A percentile compares a stretch with the other conserved stretches of the same genome.
phyloP scores from a whole-genome alignment of 2,113 vertebrate species.

The Regulus satrapa region DNA sequence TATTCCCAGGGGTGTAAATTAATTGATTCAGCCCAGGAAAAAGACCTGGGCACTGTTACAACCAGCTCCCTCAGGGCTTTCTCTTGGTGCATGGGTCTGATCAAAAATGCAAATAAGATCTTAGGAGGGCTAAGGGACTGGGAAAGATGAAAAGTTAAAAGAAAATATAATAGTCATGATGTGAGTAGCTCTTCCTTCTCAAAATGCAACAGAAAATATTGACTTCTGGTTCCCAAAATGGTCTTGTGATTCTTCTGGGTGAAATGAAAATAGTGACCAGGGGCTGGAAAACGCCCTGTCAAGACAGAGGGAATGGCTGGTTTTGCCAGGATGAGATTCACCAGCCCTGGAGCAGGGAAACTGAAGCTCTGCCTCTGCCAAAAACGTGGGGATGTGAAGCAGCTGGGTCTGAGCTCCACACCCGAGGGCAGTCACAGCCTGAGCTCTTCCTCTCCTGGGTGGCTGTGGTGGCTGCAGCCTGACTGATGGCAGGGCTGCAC shows the following conservation, averaged over 20 bases:
- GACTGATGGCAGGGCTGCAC: not conserved
- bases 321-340: not conserved
- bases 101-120: constrained; percentile 52
- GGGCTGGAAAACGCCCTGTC: not conserved
- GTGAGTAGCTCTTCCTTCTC: not conserved
- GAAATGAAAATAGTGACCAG: not conserved
- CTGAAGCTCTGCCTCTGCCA: accelerated
- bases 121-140: not conserved
- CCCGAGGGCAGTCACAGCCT: accelerated
- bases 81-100: not conserved
- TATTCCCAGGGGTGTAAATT: constrained; percentile 31
- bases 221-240: not conserved
- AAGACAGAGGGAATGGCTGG: not conserved
- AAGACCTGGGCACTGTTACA: constrained; percentile 11
- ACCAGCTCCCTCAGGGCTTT: not conserved
- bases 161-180: not conserved
- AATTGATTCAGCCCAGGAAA: constrained; percentile 34
- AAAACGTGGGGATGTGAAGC: not conserved
- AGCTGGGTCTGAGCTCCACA: not conserved
- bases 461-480: not conserved
- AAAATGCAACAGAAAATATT: not conserved
- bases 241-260: not conserved
- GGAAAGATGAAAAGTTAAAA: not conserved
- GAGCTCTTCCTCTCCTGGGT: not conserved
- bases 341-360: not conserved